A percentile compares a stretch with the other conserved stretches of the same genome.
Conservation (phyloP, 2,888 invertebrate species). For the Artemia sinica region DNA sequence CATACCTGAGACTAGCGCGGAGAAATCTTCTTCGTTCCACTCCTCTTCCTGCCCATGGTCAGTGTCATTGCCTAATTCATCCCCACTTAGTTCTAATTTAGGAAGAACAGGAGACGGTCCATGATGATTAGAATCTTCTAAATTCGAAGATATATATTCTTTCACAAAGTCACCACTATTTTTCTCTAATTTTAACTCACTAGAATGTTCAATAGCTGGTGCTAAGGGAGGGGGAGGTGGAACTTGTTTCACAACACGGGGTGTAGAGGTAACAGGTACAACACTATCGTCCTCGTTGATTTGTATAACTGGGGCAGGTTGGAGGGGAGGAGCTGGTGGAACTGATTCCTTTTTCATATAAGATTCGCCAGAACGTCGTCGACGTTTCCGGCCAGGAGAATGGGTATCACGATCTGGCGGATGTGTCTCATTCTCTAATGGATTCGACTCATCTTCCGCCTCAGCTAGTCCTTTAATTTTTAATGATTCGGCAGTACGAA, state of each 20-base stretch:
- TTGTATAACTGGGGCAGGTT: constrained; percentile 11
- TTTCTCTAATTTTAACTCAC: constrained; percentile 1
- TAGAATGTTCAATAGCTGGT: constrained; percentile 12
- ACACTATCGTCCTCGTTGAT: constrained; percentile 6
- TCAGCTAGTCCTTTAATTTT: constrained; percentile 11
- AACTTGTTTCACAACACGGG: constrained; percentile 11
- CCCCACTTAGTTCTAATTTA: constrained; percentile 9
- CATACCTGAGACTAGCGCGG: constrained; percentile 11
- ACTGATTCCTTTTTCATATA: neutral
- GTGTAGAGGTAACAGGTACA: constrained; percentile 13
- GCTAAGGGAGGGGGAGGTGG: constrained; percentile 3
- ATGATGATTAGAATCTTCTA: neutral
- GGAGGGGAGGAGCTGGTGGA: constrained; percentile 7
- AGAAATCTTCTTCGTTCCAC: constrained; percentile 13
- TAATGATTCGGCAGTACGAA: constrained; percentile 8
- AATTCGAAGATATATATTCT: neutral
- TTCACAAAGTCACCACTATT: constrained; percentile 11
- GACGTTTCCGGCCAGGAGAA: constrained; percentile 6
- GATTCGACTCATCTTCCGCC: constrained; percentile 11
- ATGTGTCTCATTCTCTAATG: neutral
- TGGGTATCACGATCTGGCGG: neutral
- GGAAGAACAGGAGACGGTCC: constrained; percentile 14
- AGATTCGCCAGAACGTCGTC: constrained; percentile 12
- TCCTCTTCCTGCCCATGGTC: constrained; percentile 11
- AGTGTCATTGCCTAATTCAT: constrained; percentile 10